Evolutionary conservation across 2,888 invertebrate genomes (phyloP), one percentile per base, ranked within the genome.

Genomic region (Scrobipalpa atriplicella): DNA sequence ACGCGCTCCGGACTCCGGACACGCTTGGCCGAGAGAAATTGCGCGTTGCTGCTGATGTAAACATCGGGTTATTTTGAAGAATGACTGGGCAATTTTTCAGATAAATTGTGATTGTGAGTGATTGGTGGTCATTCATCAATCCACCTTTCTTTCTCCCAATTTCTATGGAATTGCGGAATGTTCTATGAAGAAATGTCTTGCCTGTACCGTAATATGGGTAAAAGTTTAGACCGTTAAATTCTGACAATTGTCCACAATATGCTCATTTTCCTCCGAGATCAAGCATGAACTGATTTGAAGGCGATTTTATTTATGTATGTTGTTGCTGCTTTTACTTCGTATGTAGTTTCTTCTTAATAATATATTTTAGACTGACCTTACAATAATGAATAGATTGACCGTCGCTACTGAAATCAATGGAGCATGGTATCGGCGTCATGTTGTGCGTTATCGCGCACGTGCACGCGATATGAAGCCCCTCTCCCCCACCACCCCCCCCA

Each of bases 391-490:
- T 13, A 36, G 36, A 36, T 29, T 56, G 56, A 29, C 11, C 21
- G 2, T 52, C 18, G 52, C 52, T 9, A 19, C 19, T 18, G 38
- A 36, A 58, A 58, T 58, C 58, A 58, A 58, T 58, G 29, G 58
- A 11, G 38, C 38, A 38, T 58, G 38, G 29, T 58, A 58, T 58
- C 62, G 58, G 38, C n/a, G 18, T 38, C 38, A 36, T 29, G 58
- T 29, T 16, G 9, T 41, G 62, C 16, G 62, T 62, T 62, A 62
- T 62, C 62, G 47, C 29, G 47, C 62, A 62, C 62, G 62, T 62
- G 62, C 54, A 56, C 11, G 6, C 47, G 62, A 16, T 38, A 21
- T 18, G 11, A 16, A 21, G 5, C 29, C 29, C 29, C 56, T 13
- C 11, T 5, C 7, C 58, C 29, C 58, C 58, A 21, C 29, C 19